A percentile compares a stretch with the other conserved stretches of the same genome.
phyloP scores from a whole-genome alignment of 2,797 vertebrate genomes.

The Urophycis tenuis region DNA sequence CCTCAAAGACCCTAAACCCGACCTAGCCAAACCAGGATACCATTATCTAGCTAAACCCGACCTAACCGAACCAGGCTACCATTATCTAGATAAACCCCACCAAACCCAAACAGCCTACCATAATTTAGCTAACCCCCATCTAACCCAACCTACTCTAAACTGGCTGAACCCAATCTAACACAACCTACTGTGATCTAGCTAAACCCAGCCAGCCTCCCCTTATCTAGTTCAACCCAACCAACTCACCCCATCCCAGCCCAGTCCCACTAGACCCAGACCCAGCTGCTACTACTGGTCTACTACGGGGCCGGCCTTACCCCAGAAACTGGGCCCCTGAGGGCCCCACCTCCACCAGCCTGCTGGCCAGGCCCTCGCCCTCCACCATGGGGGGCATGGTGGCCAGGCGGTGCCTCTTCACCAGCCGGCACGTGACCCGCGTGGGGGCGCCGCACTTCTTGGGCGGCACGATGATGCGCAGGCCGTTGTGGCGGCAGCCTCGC shows the following conservation, averaged over 20 bases:
- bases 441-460: slow-evolving; percentile 94
- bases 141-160: background rate
- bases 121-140: background rate
- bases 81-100: background rate
- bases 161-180: background rate
- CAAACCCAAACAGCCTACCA: background rate
- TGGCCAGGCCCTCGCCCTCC: slow-evolving; percentile 92
- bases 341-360: slow-evolving; percentile 92
- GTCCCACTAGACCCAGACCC: background rate
- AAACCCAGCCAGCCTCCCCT: background rate
- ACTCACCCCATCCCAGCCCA: no score
- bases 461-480: slow-evolving; percentile 91
- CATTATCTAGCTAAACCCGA: background rate
- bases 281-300: background rate
- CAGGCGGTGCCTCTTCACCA: slow-evolving; percentile 93
- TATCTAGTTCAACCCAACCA: background rate
- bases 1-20: background rate
- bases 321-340: slow-evolving; percentile 97
- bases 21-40: background rate
- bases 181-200: no score
- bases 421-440: slow-evolving; percentile 89
- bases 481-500: slow-evolving; percentile 93
- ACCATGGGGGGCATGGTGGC: slow-evolving; percentile 97
- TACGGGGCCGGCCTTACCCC: slow-evolving; percentile 76
- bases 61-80: background rate